Evolutionary conservation across 2,888 invertebrate genomes (phyloP), one percentile per base, ranked within the genome.

Genomic region (Eristalis intricaria): DNA sequence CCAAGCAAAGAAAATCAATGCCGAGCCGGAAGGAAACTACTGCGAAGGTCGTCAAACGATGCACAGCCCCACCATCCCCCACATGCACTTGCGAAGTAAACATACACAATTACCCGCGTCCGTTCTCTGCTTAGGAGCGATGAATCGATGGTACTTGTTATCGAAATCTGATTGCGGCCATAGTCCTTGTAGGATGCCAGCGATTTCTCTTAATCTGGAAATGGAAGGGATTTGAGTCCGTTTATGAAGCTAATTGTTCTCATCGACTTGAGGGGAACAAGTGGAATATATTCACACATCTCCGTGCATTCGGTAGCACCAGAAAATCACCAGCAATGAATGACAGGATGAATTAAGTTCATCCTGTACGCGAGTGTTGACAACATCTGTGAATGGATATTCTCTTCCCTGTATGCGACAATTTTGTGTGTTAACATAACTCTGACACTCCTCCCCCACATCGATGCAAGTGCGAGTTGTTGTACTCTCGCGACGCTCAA

Each of bases 21-120:
- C 50, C 70, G 78, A 86, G 77, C 78, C 85, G 85, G 85, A 86
- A 86, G 74, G 82, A 82, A 82, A 69, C 65, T 74, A 66, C 70
- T 23, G 70, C 74, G 85, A 86, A 86, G 85, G 74, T 68, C 81
- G 43, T 73, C 64, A 29, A 32, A 58, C 43, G 60, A 78, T 82
- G 81, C 81, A 81, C n/a, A 8, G 19, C n/a, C 50, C 19, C 50
- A 50, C 19, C 58, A 83, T 32, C 32, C 32, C 32, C 32, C 32
- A 32, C 7, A 32, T 71, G 69, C 80, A 69, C 58, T 83, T 68
- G 1, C 38, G 50, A 38, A 69, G 79, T 74, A 79, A 84, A 70
- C 29, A 50, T 69, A 35, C 43, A 65, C 56, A 50, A 50, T 50
- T 50, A 50, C 19, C 19, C 50, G 50, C 50, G 2, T 50, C 19